A percentile compares a stretch with the other conserved stretches of the same genome.
These are phyloP conservation scores for Aleiodes leptofemur DNA, from an alignment of 2,888 invertebrate genomes.

Conservation along the genomic window DNA sequence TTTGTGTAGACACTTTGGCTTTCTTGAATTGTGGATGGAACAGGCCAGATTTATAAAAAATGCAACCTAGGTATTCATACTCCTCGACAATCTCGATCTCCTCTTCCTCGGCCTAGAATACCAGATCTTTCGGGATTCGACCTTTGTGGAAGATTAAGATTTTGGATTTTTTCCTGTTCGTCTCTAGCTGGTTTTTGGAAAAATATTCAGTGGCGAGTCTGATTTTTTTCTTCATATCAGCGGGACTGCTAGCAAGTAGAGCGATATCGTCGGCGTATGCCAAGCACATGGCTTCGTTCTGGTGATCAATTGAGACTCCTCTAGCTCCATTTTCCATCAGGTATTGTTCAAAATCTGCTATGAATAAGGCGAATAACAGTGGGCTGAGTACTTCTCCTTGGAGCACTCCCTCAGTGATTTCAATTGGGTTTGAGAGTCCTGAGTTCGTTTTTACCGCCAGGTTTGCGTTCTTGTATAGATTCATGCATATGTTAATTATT, in stretches of 20 bases:
- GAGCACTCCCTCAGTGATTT: not conserved
- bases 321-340: not conserved
- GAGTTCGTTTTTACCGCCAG: not conserved
- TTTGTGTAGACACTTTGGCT: no score
- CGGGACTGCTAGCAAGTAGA: not conserved
- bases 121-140: not conserved
- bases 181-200: not conserved
- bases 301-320: not conserved
- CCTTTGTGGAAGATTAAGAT: not conserved
- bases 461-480: not conserved
- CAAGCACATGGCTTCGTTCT: not conserved
- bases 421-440: not conserved
- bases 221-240: not conserved
- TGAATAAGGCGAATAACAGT: not conserved
- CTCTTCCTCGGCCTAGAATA: not conserved
- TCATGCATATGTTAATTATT: not conserved
- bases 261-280: conserved; percentile 5
- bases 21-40: no score
- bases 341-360: conserved; percentile 1
- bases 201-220: conserved; percentile 2
- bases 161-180: not conserved
- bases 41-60: no score
- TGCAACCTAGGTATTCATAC: not conserved
- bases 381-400: conserved; percentile 5
- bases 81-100: not conserved